These are phyloP conservation scores for Tachina lurida DNA, from an alignment of 2,888 invertebrate species.

Conservation along the genomic window DNA sequence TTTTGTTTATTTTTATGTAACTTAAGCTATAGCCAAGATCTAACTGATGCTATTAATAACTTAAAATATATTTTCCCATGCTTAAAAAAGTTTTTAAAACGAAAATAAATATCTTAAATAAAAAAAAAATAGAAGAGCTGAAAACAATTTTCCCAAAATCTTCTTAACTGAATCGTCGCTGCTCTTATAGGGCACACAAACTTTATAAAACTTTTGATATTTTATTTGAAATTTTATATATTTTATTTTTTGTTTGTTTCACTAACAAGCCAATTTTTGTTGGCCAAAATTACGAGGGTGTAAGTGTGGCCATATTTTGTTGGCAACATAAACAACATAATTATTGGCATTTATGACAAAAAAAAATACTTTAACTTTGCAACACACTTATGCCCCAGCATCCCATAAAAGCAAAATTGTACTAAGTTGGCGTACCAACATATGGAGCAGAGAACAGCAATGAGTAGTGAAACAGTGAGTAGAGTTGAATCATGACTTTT, in stretches of 20 bases:
- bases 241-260: conserved; percentile 17
- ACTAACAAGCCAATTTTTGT: conserved; percentile 79
- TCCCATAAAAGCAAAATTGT: neutral
- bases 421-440: neutral
- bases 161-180: neutral
- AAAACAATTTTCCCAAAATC: neutral
- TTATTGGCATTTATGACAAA: conserved; percentile 73
- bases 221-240: conserved; percentile 6
- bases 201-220: conserved; percentile 8
- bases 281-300: conserved; percentile 80
- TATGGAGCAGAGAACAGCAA: too few species aligned
- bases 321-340: conserved; percentile 76
- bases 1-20: neutral
- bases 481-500: too few species aligned
- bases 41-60: conserved; percentile 13
- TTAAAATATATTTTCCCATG: conserved; percentile 12
- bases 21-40: conserved; percentile 6
- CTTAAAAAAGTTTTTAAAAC: neutral
- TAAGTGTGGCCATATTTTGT: conserved; percentile 81
- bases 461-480: too few species aligned
- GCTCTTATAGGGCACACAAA: conserved; percentile 7
- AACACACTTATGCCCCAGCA: conserved; percentile 14
- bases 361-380: conserved; percentile 56
- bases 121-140: neutral
- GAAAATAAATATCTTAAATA: conserved; percentile 8